A percentile compares a stretch with the other conserved stretches of the same genome.
Evolutionary conservation across 23 tunicate species (phyloP).

Genomic region (Halocynthia roretzi): DNA sequence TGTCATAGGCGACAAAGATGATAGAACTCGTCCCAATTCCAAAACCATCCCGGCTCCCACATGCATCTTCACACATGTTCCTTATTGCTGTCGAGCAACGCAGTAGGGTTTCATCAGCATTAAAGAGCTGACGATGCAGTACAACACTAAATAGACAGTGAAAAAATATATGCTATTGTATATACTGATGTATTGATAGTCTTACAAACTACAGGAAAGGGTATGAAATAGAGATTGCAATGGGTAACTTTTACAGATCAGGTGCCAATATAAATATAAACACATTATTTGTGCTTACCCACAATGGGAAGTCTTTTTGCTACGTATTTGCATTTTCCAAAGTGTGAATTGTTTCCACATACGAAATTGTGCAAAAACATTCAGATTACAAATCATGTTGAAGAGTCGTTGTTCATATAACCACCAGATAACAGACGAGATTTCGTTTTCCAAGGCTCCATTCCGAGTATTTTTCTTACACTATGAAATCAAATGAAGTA

Average conservation of each 20-base stretch:
- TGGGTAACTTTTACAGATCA: background rate
- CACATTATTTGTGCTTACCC: too few species aligned
- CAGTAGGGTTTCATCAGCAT: conserved; percentile 46
- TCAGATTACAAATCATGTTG: conserved; percentile 66
- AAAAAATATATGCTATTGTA: background rate
- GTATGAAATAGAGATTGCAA: too few species aligned
- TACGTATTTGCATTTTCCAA: conserved; percentile 62
- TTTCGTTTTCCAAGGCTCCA: conserved; percentile 33
- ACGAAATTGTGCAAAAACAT: conserved; percentile 65
- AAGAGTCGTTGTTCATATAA: conserved; percentile 77
- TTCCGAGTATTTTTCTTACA: conserved; percentile 13
- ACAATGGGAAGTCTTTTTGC: conserved; percentile 25
- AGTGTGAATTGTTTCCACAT: conserved; percentile 87
- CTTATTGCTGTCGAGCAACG: conserved; percentile 44
- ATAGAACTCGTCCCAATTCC: conserved; percentile 69
- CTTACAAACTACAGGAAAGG: background rate
- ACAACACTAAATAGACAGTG: conserved; percentile 14
- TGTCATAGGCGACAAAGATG: conserved; percentile 48
- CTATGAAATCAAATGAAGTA: conserved; percentile 19
- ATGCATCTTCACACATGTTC: conserved; percentile 70
- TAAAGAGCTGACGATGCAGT: conserved; percentile 25
- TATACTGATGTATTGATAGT: background rate
- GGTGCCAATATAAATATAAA: background rate
- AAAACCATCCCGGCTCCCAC: conserved; percentile 80
- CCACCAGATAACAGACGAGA: conserved; percentile 85